Conservation (phyloP, 2,888 invertebrate species). For the Chymomyza procnemis region DNA sequence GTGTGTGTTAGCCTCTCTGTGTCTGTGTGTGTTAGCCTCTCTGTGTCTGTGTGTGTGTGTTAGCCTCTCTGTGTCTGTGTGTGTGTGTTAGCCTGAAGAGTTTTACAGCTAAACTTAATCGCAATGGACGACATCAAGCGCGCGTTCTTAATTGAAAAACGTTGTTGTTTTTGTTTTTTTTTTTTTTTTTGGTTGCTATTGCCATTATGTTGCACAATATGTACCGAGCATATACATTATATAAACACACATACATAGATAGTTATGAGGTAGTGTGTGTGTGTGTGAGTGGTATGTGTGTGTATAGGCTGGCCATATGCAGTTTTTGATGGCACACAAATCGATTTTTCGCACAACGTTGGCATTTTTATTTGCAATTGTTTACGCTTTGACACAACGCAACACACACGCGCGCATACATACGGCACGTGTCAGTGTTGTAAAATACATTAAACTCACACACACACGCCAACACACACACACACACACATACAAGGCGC, state of each 20-base stretch:
- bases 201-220: constrained; percentile 61
- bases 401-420: constrained; percentile 32
- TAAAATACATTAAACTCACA: constrained; percentile 11
- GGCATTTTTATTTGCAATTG: constrained; percentile 61
- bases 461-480: constrained; percentile 18
- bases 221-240: constrained; percentile 34
- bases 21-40: neutral
- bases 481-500: constrained; percentile 59
- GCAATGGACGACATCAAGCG: neutral
- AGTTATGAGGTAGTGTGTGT: neutral
- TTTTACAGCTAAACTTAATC: neutral
- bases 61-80: constrained; percentile 2
- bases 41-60: constrained; percentile 11
- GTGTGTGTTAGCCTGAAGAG: constrained; percentile 1
- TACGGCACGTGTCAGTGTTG: neutral
- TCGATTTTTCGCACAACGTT: constrained; percentile 61
- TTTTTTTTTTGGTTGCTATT: constrained; percentile 16
- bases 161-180: constrained; percentile 1
- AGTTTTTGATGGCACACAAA: constrained; percentile 67
- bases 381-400: constrained; percentile 68
- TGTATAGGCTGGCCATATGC: constrained; percentile 39
- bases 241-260: neutral
- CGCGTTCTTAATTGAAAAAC: constrained; percentile 55
- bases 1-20: no score
- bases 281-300: constrained; percentile 7